Conservation (phyloP, 2,113 vertebrate species). For the Hyaena hyaena region DNA sequence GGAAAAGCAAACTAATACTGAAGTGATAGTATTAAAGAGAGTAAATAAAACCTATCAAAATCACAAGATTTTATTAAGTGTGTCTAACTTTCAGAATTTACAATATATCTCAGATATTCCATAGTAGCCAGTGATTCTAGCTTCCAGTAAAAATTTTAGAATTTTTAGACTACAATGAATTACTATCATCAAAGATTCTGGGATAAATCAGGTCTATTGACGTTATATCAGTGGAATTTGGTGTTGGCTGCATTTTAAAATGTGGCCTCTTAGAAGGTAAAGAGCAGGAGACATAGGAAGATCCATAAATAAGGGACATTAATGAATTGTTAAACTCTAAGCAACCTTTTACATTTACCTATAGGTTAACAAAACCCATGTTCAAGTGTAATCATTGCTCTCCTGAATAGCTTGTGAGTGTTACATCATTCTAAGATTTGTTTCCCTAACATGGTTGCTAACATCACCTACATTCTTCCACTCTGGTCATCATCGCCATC, state of each 20-base stretch:
- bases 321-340: neutral
- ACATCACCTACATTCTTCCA: neutral
- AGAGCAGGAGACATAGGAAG: neutral
- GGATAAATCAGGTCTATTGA: neutral
- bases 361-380: neutral
- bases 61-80: neutral
- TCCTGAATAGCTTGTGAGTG: neutral
- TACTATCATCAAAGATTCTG: neutral
- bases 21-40: neutral
- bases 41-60: neutral
- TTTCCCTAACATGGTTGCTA: neutral
- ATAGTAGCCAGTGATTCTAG: neutral
- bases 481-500: neutral
- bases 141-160: neutral
- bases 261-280: neutral
- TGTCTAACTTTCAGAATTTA: slow-evolving; percentile 9
- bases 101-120: neutral
- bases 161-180: neutral
- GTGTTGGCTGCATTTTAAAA: slow-evolving; percentile 17
- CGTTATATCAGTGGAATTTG: neutral
- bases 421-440: neutral
- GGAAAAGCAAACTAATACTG: neutral
- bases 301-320: neutral
- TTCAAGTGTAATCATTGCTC: neutral
- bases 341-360: neutral